Evolutionary conservation across 2,113 vertebrate species (phyloP).

Genomic region (Perca fluviatilis): DNA sequence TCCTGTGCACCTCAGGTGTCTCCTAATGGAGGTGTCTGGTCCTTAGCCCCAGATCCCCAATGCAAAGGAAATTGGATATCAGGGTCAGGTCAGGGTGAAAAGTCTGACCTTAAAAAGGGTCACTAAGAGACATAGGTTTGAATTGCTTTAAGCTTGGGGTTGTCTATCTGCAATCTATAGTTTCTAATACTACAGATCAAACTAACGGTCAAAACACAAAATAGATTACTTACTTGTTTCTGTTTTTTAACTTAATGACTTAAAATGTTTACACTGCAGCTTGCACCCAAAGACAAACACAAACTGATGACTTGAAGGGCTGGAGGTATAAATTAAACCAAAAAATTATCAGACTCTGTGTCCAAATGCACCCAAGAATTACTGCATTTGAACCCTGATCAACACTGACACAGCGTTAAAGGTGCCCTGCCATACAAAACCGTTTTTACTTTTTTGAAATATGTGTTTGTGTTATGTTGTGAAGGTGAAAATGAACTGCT

Average conservation of each 20-base stretch:
- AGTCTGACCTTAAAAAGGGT: conserved; percentile 54
- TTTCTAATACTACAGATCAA: conserved; percentile 14
- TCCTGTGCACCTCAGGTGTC: conserved; percentile 39
- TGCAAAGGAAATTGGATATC: conserved; percentile 63
- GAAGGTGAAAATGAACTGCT: too few relatives aligned
- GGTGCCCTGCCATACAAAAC: too few relatives aligned
- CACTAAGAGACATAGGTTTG: conserved; percentile 30
- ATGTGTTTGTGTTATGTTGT: too few relatives aligned
- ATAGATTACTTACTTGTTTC: neutral
- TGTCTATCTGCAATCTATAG: conserved; percentile 10
- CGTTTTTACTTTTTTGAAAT: too few relatives aligned
- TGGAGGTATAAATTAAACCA: neutral
- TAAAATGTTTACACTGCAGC: neutral
- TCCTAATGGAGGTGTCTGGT: conserved; percentile 35
- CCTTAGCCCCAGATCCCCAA: conserved; percentile 29
- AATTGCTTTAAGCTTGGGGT: conserved; percentile 31
- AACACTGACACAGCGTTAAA: neutral
- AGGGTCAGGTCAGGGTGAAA: conserved; percentile 60
- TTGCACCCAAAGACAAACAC: neutral
- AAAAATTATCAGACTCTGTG: neutral
- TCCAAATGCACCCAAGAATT: neutral
- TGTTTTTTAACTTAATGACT: neutral
- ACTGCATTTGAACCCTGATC: neutral
- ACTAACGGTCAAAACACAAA: conserved; percentile 9
- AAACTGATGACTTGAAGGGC: neutral